Evolutionary conservation across 1,140 invertebrate species (phyloP), one percentile per base, ranked within the genome.

Genomic region (Dolichoris vasculosae): DNA sequence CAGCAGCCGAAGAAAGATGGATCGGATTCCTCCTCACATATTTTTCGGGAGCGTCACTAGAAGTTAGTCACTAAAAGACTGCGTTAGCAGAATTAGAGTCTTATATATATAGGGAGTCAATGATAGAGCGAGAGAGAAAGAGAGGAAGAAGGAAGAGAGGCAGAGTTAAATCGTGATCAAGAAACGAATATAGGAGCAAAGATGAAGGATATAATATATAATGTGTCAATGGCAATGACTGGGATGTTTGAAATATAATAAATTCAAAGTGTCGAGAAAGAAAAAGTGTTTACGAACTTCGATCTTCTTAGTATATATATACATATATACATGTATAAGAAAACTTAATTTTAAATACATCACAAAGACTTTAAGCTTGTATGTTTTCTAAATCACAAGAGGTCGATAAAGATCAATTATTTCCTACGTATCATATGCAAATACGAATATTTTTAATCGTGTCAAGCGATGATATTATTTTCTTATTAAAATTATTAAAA

Each of bases 1-100:
- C 23, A 26, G 75, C 46, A 63, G 40, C 71, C 51, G 59, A 77
- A 48, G 59, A 80, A 38, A 85, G 76, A 85, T 80, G 83, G 77
- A 85, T 82, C 59, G 79, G 84, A 85, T 81, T 81, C 77, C 40
- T 32, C 35, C 8, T 73, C 84, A 73, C 84, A 82, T 82, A 82
- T 77, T 76, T 85, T 85, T 85, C 71, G 71, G 64, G 30, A 83
- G 82, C 69, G 82, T 83, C 82, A 83, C 82, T 59, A 26, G 43
- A 32, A 48, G 43, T 51, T n/a, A n/a, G n/a, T n/a, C n/a, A n/a
- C n/a, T n/a, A n/a, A n/a, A n/a, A n/a, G 69, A 43, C 32, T 43
- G 38, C 20, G 4, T 38, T 73, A 43, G 20, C 38, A 43, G 38
- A 73, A 73, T 73, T n/a, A 73, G 38, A 43, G 35, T 40, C 26